Base-by-base conservation (phyloP, 2,888 invertebrate genomes). In the Celastrina argiolus region DNA sequence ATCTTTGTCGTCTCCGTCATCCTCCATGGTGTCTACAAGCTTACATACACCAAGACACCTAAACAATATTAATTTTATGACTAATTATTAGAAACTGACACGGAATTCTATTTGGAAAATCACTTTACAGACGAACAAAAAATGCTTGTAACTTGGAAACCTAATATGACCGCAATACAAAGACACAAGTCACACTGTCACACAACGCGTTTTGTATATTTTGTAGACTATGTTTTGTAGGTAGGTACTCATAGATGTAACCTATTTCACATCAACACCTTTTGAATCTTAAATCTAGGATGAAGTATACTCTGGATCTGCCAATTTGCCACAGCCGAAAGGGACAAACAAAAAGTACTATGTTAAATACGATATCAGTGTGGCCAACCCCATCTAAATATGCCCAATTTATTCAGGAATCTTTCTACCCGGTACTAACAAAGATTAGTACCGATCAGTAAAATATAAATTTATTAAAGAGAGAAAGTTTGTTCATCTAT, bases 1-100 rank as follows among this genome's bases (percentile, higher is more conserved):
- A 85, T 96, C 96, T 86, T 96, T 96, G 76, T 96, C 96, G 78
- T 96, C 96, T 64, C 94, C 94, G 74, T 96, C 96, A 81, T 96
- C 96, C 68, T 96, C 96, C 95, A 96, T 95, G 70, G 69, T 81
- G 72, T 28, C 22, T 18, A 18, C 18, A 16, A 61, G 16, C 22
- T 58, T 28, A 64, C 59, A 56, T 39, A 63, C 58, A 59, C 59
- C 16, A 63, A 58, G 39, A 59, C 56, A 61, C 39, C 36, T 61
- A 39, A 36, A 39, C 39, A 61, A 7, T 39, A 58, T 31, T 58
- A 7, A 58, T 31, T n/a, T 31, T 58, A 31, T 58, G 51, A 58
- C 31, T n/a, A 58, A 16, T 28, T 31, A 31, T 6, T 56, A n/a
- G 6, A 31, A n/a, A 31, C 8, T 31, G 8, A 58, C 58, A 31